Evolutionary conservation across 2,113 vertebrate genomes (phyloP), one percentile per base, ranked within the genome.

Genomic region (Lasiurus cinereus): DNA sequence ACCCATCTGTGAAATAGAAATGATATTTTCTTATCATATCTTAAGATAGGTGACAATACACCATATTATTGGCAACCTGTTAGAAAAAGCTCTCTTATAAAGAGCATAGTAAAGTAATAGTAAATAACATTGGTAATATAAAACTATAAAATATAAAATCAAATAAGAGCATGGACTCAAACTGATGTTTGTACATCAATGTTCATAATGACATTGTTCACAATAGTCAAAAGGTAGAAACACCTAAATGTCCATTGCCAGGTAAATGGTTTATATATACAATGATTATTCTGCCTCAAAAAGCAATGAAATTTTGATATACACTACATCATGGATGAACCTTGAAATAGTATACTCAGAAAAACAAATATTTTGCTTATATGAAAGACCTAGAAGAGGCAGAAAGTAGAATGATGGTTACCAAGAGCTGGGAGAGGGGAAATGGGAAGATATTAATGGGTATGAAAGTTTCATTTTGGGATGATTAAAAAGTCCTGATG

Each of bases 41-140:
- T n/a, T 88, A 83, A 36, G n/a, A 66, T 36, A 59, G 52, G 70
- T 8, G 33, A 62, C 72, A 77, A 46, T 21, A 69, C 1, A 76
- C 9, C 31, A 46, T 11, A 21, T 90, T 36, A 82, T 43, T 88
- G 52, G 24, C 3, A 11, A 29, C 78, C 87, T 93, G 59, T 19
- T 9, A 77, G 73, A 27, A 96, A 94, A 88, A 89, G 13, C 72
- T 39, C 66, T 78, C 93, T 39, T 78, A 74, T 82, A 94, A 80
- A 94, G 52, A 95, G 82, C 59, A 93, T 8, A 56, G 15, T 56
- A 96, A 92, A 94, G n/a, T 39, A 1, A 79, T 8, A 96, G 36
- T 93, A 14, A 95, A 77, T 50, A 36, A 87, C n/a, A 88, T 12
- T 39, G 83, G 92, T 92, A 77, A 94, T 66, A 92, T 96, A 88